Percentiles rank a stretch among this genome's conserved stretches.
These are phyloP conservation scores for Dysmachus trigonus DNA, from an alignment of 2,888 invertebrate species.

Conservation along the genomic window DNA sequence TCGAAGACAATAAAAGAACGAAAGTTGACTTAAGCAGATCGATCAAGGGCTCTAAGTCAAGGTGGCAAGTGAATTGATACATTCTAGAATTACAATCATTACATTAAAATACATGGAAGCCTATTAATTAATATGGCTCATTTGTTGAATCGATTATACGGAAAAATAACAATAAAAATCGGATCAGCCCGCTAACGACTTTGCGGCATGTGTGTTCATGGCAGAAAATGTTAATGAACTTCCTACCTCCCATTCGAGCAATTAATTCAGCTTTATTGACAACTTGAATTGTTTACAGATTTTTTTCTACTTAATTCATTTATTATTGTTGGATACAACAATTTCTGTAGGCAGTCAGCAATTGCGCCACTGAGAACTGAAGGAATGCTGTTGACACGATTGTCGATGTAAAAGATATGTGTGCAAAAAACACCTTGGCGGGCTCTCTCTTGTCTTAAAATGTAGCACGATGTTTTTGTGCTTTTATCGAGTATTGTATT, in stretches of 20 bases:
- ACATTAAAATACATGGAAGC: no score
- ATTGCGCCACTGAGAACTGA: slow-evolving; percentile 6
- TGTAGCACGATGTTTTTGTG: not conserved
- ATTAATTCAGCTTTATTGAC: slow-evolving; percentile 28
- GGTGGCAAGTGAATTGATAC: not conserved
- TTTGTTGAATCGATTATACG: not conserved
- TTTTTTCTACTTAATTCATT: slow-evolving; percentile 32
- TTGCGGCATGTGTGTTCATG: not conserved
- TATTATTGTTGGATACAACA: not conserved
- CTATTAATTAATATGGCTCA: not conserved
- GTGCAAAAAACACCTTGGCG: slow-evolving; percentile 14
- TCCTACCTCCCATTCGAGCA: not conserved
- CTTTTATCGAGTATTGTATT: not conserved
- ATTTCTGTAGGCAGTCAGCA: slow-evolving; percentile 11
- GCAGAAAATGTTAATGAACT: slow-evolving; percentile 25
- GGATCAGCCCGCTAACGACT: not conserved
- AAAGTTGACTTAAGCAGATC: not conserved
- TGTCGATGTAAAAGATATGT: slow-evolving; percentile 19
- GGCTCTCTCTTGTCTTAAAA: not conserved
- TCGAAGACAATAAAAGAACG: not conserved
- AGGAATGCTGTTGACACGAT: slow-evolving; percentile 22
- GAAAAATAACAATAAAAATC: not conserved
- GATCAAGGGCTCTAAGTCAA: no score
- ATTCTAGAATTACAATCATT: not conserved
- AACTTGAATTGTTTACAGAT: slow-evolving; percentile 28